Conservation (phyloP, 1,140 invertebrate genomes). For the Drosophila guanche region DNA sequence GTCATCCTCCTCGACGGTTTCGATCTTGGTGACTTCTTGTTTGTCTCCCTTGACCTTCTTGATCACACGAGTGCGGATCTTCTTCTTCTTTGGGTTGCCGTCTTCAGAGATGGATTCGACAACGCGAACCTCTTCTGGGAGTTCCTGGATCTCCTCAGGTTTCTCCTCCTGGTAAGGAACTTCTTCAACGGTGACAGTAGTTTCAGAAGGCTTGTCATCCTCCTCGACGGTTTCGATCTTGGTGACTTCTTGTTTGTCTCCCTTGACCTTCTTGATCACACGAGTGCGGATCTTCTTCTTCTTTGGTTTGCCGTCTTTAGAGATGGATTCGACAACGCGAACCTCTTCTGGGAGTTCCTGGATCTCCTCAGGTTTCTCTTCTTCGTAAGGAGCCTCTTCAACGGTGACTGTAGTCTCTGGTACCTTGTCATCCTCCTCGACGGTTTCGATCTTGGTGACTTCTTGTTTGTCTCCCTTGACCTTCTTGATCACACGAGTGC, state of each 20-base stretch:
- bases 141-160: conserved; percentile 10
- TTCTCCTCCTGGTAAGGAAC: conserved; percentile 9
- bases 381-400: conserved; percentile 16
- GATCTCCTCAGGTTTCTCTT: conserved; percentile 14
- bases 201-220: conserved; percentile 16
- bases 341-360: conserved; percentile 19
- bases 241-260: conserved; percentile 29
- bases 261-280: conserved; percentile 29
- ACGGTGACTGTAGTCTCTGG: conserved; percentile 18
- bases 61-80: conserved; percentile 30
- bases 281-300: conserved; percentile 27
- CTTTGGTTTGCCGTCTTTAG: conserved; percentile 19
- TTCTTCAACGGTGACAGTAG: conserved; percentile 17
- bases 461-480: conserved; percentile 25
- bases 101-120: conserved; percentile 28
- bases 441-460: conserved; percentile 27
- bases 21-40: conserved; percentile 27
- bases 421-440: conserved; percentile 24
- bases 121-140: conserved; percentile 17
- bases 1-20: conserved; percentile 24
- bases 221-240: conserved; percentile 23
- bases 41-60: conserved; percentile 30
- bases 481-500: conserved; percentile 27
- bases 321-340: conserved; percentile 8
- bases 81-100: conserved; percentile 33